Evolutionary conservation across 2,113 vertebrate genomes (phyloP), one percentile per base, ranked within the genome.

Genomic region (Plestiodon gilberti): DNA sequence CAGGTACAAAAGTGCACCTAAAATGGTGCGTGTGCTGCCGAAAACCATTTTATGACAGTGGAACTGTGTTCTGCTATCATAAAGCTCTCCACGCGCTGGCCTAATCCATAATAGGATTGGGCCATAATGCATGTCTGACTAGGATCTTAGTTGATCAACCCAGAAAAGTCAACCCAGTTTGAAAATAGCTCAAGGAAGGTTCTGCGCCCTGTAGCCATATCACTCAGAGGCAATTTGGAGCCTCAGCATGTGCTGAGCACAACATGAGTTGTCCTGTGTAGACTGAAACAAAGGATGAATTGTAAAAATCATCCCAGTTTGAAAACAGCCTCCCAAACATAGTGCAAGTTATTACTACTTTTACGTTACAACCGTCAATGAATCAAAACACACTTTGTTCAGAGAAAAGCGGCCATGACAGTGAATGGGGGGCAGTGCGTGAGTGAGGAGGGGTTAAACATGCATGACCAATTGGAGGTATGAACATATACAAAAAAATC

Each of bases 351-450:
- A 15, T 64, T 23, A 64, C 59, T 65, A 20, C 28, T 64, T 65
- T 43, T 18, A 48, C 64, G 25, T 17, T 65, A 15, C 61, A 55
- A 55, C 43, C 23, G 52, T 55, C 28, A 76, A 55, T 15, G 6
- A 33, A 55, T 7, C 86, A 38, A 93, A 90, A 93, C 92, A 55
- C 1, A 89, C 88, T 90, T 74, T 91, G 89, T 87, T 88, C 87
- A 71, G 83, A 81, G 80, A 40, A 82, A 88, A 93, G 92, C 89
- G 79, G 83, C 79, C 62, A 80, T 89, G 91, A 88, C 76, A 74
- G 69, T 89, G 90, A 87, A 87, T 79, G 73, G 25, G 10, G 40
- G 35, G 25, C 14, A 38, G 14, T 33, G 30, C 15, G 7, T 9
- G 38, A 18, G 52, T n/a, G 23, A 48, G 33, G 40, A 71, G n/a